phyloP scores from a whole-genome alignment of 2,888 invertebrate species.

The Cryptus viduatorius region DNA sequence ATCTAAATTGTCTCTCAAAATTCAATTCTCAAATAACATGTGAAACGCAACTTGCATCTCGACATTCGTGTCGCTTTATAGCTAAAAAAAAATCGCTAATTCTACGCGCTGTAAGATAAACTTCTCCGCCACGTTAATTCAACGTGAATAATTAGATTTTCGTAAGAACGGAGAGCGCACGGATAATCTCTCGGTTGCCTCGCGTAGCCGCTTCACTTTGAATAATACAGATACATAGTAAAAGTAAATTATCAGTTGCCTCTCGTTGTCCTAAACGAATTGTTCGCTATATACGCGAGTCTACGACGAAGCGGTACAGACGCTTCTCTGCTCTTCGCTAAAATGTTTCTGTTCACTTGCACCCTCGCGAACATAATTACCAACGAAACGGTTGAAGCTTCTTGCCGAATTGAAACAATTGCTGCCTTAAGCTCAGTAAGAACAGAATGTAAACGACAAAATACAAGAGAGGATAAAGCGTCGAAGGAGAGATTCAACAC shows the following conservation, averaged over 20 bases:
- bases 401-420: conserved; percentile 62
- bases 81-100: neutral
- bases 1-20: neutral
- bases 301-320: conserved; percentile 60
- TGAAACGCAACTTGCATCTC: neutral
- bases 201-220: conserved; percentile 33
- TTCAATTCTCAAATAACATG: neutral
- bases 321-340: conserved; percentile 37
- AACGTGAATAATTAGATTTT: conserved; percentile 55
- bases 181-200: conserved; percentile 59
- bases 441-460: conserved; percentile 26
- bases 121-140: conserved; percentile 12
- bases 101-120: neutral
- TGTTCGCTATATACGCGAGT: conserved; percentile 57
- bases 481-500: conserved; percentile 21
- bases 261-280: conserved; percentile 63
- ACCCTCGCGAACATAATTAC: conserved; percentile 61
- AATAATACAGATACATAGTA: conserved; percentile 34
- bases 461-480: neutral
- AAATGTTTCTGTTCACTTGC: conserved; percentile 60
- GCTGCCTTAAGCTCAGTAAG: conserved; percentile 21
- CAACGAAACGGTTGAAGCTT: conserved; percentile 49
- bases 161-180: conserved; percentile 27
- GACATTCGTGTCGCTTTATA: neutral
- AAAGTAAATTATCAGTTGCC: conserved; percentile 27